Base-by-base conservation (phyloP, 2,113 vertebrate species). In the Pampusana beccarii region DNA sequence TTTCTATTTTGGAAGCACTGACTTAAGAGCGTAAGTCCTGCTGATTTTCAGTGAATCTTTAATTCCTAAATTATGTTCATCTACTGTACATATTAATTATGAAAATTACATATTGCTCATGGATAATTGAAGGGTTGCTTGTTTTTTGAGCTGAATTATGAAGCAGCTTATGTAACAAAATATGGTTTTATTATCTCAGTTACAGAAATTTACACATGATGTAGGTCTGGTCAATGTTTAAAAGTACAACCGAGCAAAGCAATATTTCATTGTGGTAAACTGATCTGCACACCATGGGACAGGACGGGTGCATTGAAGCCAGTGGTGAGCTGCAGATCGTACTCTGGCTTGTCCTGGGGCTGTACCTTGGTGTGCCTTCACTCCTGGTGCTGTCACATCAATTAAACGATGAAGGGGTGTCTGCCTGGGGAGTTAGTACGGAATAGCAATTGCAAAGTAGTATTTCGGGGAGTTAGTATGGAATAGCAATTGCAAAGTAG, bases 31-130 rank as follows among this genome's bases (percentile, higher is more conserved):
- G 8, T 53, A 44, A 65, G 23, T 79, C 36, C 23, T 69, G 48
- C n/a, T 91, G 88, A 65, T 95, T 92, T 91, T 67, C 80, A 70
- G 25, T 51, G 58, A 79, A 57, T 60, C 57, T 78, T 86, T 91
- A 38, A 56, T 83, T 90, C 29, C 48, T 86, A 64, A 80, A 67
- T 80, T 33, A 70, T 60, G 14, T 78, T 81, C 0, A 57, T 71
- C 38, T 66, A 33, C n/a, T 17, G 10, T 60, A 46, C 14, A 21
- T 26, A 61, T 57, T 71, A 69, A 86, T 85, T 92, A 75, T 46
- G 33, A 81, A 53, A 1, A 46, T 73, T 81, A 18, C 64, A 33
- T 78, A n/a, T 65, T 12, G 3, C 77, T 94, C 80, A 65, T 33
- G 19, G 57, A 11, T 81, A 92, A 65, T 74, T 74, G 61, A 80